Evolutionary conservation across 1,140 invertebrate genomes (phyloP), one percentile per base, ranked within the genome.

Genomic region (Neuroterus valhalla): DNA sequence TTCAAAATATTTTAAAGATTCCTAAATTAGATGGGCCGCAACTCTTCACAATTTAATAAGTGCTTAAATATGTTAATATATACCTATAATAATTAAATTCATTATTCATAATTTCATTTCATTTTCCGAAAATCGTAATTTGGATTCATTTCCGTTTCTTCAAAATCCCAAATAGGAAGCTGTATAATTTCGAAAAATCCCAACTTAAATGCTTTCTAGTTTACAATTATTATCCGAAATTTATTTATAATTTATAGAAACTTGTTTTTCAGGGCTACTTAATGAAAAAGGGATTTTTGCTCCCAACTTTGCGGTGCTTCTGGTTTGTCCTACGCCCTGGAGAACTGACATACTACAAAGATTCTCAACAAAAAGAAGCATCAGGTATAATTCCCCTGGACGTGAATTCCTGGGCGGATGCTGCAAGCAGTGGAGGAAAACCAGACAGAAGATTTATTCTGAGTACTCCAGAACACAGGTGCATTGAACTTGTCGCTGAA

Each of bases 251-350:
- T 38, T 8, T 38, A 38, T 38, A 38, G 31, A 38, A 38, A 38
- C 6, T 10, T 38, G 31, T 76, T 82, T 73, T 89, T 88, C 72
- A 86, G 93, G 95, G 94, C 17, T 92, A 92, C 81, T 89, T 96
- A 45, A 91, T 92, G 79, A 96, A 95, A 85, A 92, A 93, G 79
- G 94, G 95, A 1, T 95, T 94, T 79, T 90, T 95, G 6, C 86
- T 96, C 68, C 94, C 94, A 11, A 94, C 93, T 1, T 93, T 95
- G 89, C 91, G 93, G n/a, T 94, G 95, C 74, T 94, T 94, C 83
- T 96, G 94, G 94, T 95, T 96, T 85, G 94, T 96, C 2, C 87
- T 96, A 5, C 92, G 93, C 71, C 94, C 95, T 4, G 93, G 92
- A 21, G 93, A 94, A 77, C 89, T 96, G n/a, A 91, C 91, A 0